Base-by-base conservation (phyloP, 2,888 invertebrate genomes). In the Agrotis puta region DNA sequence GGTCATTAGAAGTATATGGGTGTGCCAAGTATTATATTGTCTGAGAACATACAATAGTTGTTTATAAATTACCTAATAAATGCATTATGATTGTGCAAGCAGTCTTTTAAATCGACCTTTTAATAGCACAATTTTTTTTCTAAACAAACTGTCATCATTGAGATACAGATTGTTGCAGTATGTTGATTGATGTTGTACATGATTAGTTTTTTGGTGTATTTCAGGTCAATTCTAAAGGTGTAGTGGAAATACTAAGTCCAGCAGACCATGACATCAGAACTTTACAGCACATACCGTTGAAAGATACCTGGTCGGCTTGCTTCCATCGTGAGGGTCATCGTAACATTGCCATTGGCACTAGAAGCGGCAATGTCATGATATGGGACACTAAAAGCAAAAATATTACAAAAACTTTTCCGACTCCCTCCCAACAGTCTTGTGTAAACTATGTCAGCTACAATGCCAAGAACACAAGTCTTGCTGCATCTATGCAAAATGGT, bases 361-460 rank as follows among this genome's bases (percentile, higher is more conserved):
- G 90, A 84, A 94, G 91, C 83, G 96, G 96, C 24, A 94, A 93
- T 85, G 94, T 96, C 3, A 88, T 95, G 88, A 94, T 96, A 81
- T 96, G 96, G 96, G 96, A 96, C 69, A 95, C 96, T 2, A 96
- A 94, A 80, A 94, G 90, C 59, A 96, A 96, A 89, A 92, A 88
- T 50, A 89, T 95, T n/a, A 92, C 88, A 0, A 96, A 96, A 87
- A 92, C 95, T 84, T 96, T 96, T 82, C 94, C 96, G 0, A 90
- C 91, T 13, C 93, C 94, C 4, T 79, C 92, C 20, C 93, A 95
- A 39, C 93, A 93, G 53, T 93, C 93, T 6, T 86, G 90, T 64
- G 94, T 96, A 0, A 93, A 94, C 76, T 92, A 90, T 71, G 83
- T 96, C 59, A 96, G 96, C 80, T 96, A 93, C 74, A 96, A 96